Conservation (phyloP, 2,888 invertebrate species). For the Mesorhabditis spiculigera region DNA sequence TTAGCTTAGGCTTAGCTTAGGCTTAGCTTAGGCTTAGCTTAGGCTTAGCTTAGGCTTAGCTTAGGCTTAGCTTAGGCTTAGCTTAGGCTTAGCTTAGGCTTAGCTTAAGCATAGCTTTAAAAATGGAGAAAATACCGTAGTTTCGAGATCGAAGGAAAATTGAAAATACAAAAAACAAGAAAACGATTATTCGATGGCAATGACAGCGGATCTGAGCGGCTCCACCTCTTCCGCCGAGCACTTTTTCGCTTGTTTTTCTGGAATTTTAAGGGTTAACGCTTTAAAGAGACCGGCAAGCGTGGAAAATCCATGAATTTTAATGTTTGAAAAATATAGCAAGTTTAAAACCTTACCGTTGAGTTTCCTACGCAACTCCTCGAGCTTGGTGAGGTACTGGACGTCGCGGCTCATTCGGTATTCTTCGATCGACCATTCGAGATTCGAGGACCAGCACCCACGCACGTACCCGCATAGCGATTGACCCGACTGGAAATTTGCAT, state of each 20-base stretch:
- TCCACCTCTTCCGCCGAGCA: constrained; percentile 34
- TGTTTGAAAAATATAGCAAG: constrained; percentile 13
- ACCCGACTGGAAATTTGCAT: constrained; percentile 30
- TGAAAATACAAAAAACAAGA: not conserved
- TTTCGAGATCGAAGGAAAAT: not conserved
- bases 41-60: not conserved
- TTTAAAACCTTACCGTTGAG: constrained; percentile 31
- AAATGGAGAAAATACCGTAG: no score
- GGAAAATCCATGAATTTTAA: constrained; percentile 3
- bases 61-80: constrained; percentile 4
- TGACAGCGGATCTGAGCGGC: constrained; percentile 37
- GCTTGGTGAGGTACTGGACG: constrained; percentile 38
- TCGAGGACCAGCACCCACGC: constrained; percentile 41
- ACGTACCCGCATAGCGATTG: constrained; percentile 40
- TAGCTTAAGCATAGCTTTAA: not conserved
- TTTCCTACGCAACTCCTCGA: constrained; percentile 39
- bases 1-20: not conserved
- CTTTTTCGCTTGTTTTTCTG: constrained; percentile 40
- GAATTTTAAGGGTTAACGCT: not conserved
- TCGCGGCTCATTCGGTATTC: constrained; percentile 42
- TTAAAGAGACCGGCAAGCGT: not conserved
- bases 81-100: constrained; percentile 3
- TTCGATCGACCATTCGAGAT: constrained; percentile 46
- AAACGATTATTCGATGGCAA: constrained; percentile 32
- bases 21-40: not conserved